Base-by-base conservation (phyloP, 2,888 invertebrate genomes). In the Polydrusus cervinus region DNA sequence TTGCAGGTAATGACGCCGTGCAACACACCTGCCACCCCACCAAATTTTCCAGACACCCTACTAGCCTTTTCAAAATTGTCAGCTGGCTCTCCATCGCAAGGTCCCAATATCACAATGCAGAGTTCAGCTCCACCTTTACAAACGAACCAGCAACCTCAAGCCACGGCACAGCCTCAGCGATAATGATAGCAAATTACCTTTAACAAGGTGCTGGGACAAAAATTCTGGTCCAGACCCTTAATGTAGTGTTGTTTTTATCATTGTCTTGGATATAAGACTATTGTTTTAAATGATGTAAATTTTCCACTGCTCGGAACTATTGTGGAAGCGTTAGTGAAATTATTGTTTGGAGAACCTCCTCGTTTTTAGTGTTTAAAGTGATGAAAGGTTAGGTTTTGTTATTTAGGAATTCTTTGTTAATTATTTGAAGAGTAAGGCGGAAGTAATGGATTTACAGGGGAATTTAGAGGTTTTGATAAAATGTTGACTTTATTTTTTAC, bases 11-110 rank as follows among this genome's bases (percentile, higher is more conserved):
- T 95, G 90, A 96, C 97, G 65, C 97, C 97, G 18, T 96, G 96
- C 83, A 97, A 97, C 87, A 97, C 97, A 73, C 97, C 97, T 67
- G 97, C 97, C 65, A 97, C 97, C 61, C 97, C 97, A 60, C 97
- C 97, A 40, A 97, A 96, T 88, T 97, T 97, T 85, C 97, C 97
- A 3, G 97, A 97, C 85, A 94, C 97, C 30, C 89, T 97, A 78
- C 90, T 95, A 78, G 96, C 96, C 68, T 95, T 97, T 86, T 95
- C 96, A 11, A 94, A 96, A 85, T 90, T 97, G 89, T 95, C 95
- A 25, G 94, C 96, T 68, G 89, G 90, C 55, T 88, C 88, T 47
- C 87, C 88, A 49, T 82, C 88, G 82, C 87, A 90, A 75, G 60
- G 68, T 3, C 55, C 57, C 16, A 61, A 70, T 38, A 49, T 55